phyloP scores from a whole-genome alignment of 2,113 vertebrate species.

The Odocoileus virginianus region DNA sequence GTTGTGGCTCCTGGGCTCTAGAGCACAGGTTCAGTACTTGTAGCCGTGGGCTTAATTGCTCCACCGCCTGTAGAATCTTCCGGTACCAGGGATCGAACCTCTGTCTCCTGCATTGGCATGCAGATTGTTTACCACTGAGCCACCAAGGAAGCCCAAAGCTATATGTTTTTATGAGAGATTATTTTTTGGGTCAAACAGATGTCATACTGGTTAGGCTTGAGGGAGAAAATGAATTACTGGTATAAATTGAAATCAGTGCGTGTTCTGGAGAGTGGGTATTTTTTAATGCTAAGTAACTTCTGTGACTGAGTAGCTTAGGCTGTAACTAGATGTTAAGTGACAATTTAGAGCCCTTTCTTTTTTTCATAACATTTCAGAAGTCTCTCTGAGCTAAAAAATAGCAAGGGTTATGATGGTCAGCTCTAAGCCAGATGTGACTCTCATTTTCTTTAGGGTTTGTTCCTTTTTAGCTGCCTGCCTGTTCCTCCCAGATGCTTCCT shows the following conservation, averaged over 20 bases:
- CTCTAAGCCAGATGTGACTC: conserved; percentile 47
- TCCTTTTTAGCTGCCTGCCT: conserved; percentile 68
- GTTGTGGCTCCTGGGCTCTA: not conserved
- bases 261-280: not conserved
- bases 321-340: conserved; percentile 34
- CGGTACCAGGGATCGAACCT: not conserved
- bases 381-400: conserved; percentile 33
- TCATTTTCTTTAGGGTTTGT: conserved; percentile 61
- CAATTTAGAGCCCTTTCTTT: conserved; percentile 27
- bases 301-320: conserved; percentile 23
- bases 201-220: not conserved
- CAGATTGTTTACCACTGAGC: not conserved
- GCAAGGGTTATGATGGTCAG: conserved; percentile 38
- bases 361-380: conserved; percentile 42
- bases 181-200: conserved; percentile 39
- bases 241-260: conserved; percentile 28
- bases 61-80: not conserved
- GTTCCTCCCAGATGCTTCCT: conserved; percentile 72
- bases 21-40: not conserved
- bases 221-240: not conserved
- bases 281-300: conserved; percentile 35
- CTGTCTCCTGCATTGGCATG: not conserved
- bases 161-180: conserved; percentile 24
- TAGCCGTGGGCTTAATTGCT: not conserved
- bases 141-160: not conserved